These are phyloP conservation scores for Drosophila trapezifrons DNA, from an alignment of 1,140 invertebrate species.

Conservation along the genomic window DNA sequence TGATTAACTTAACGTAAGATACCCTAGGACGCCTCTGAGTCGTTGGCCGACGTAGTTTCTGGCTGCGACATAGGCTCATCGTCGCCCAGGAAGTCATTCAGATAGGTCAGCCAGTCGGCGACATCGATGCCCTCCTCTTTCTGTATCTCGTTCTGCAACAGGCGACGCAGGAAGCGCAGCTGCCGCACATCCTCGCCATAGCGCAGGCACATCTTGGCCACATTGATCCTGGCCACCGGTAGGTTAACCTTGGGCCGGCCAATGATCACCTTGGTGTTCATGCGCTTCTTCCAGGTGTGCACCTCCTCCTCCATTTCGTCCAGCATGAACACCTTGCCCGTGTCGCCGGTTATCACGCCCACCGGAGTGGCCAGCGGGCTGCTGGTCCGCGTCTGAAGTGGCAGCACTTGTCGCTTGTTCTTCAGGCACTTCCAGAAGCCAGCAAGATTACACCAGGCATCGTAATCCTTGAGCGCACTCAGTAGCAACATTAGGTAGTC, in stretches of 20 bases:
- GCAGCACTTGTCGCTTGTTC: slow-evolving; percentile 45
- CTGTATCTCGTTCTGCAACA: slow-evolving; percentile 25
- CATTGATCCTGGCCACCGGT: slow-evolving; percentile 54
- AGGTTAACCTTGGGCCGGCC: slow-evolving; percentile 56
- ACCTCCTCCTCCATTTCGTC: slow-evolving; percentile 68
- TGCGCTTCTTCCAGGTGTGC: slow-evolving; percentile 63
- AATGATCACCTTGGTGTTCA: slow-evolving; percentile 49
- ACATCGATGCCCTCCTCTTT: slow-evolving; percentile 33
- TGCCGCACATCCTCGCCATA: slow-evolving; percentile 58
- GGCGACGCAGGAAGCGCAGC: slow-evolving; percentile 45
- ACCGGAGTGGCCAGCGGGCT: slow-evolving; percentile 62
- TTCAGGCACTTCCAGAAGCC: slow-evolving; percentile 62
- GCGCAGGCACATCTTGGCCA: slow-evolving; percentile 37
- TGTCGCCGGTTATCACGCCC: slow-evolving; percentile 47
- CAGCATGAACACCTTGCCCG: slow-evolving; percentile 61
- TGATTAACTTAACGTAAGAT: neutral
- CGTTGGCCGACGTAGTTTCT: neutral
- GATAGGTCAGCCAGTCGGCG: slow-evolving; percentile 50
- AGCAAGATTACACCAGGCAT: slow-evolving; percentile 49
- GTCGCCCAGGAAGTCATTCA: slow-evolving; percentile 49
- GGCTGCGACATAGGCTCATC: slow-evolving; percentile 33
- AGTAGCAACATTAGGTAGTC: slow-evolving; percentile 60
- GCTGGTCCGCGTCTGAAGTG: slow-evolving; percentile 42
- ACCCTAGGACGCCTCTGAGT: neutral
- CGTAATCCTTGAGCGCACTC: slow-evolving; percentile 53